Conservation (phyloP, 2,888 invertebrate genomes). For the Ormyrus pomaceus region DNA sequence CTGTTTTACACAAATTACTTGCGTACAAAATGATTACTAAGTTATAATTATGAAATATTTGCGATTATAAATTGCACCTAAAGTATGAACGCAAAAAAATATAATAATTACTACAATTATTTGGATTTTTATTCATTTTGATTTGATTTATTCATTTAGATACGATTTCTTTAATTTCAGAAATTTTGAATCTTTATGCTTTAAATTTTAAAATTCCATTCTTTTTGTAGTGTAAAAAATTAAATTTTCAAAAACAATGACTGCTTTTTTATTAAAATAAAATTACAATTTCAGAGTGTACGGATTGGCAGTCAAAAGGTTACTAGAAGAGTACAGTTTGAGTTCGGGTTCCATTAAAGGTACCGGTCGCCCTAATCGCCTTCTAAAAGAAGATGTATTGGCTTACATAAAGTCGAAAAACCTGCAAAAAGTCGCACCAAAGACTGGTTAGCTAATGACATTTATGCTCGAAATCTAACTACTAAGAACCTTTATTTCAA, state of each 20-base stretch:
- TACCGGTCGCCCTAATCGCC: conserved; percentile 79
- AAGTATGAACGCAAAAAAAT: no score
- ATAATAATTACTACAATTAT: no score
- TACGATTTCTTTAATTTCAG: no score
- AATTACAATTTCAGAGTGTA: conserved; percentile 67
- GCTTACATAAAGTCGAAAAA: conserved; percentile 75
- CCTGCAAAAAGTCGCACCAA: conserved; percentile 72
- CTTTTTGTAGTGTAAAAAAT: conserved; percentile 5
- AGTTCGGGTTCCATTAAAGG: conserved; percentile 75
- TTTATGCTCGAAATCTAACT: not conserved
- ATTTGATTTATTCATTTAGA: no score
- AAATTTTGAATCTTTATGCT: no score
- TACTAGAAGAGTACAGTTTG: conserved; percentile 79
- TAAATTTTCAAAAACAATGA: not conserved
- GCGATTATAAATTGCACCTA: no score
- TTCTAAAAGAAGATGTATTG: conserved; percentile 80
- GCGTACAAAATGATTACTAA: no score
- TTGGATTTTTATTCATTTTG: no score
- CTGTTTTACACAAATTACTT: not conserved
- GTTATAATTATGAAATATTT: no score
- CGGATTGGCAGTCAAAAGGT: conserved; percentile 80
- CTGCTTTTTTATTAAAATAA: conserved; percentile 3
- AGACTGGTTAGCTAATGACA: conserved; percentile 63
- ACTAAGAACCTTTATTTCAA: not conserved
- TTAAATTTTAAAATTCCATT: not conserved